Evolutionary conservation across 2,888 invertebrate genomes (phyloP).

Genomic region (Tenodera sinensis): DNA sequence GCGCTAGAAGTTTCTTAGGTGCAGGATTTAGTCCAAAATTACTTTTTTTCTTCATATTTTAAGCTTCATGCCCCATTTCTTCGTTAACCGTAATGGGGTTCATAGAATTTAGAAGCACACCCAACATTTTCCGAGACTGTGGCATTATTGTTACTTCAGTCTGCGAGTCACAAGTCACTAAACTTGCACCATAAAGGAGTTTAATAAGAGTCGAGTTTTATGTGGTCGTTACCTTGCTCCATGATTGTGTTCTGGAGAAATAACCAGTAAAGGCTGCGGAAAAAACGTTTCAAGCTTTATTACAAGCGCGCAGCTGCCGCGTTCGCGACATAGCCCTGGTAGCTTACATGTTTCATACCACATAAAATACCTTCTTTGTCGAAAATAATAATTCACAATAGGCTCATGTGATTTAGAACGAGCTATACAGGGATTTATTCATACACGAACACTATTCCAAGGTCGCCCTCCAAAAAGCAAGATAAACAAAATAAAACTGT

Average conservation of each 20-base stretch:
- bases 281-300: not conserved
- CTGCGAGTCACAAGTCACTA: not conserved
- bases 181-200: not conserved
- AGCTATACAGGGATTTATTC: too few relatives aligned
- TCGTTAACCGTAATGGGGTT: not conserved
- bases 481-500: too few relatives aligned
- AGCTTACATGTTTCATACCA: too few relatives aligned
- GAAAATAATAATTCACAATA: too few relatives aligned
- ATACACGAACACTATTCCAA: too few relatives aligned
- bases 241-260: not conserved
- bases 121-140: not conserved
- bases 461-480: too few relatives aligned
- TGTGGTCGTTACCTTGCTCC: not conserved
- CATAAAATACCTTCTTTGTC: too few relatives aligned
- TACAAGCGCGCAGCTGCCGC: not conserved
- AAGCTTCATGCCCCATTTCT: not conserved
- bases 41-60: not conserved
- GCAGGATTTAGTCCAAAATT: too few relatives aligned
- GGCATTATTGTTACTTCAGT: not conserved
- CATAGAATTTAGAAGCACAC: not conserved
- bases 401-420: too few relatives aligned
- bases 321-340: not conserved
- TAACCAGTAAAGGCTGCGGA: not conserved
- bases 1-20: too few relatives aligned
- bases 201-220: conserved; percentile 1